phyloP scores from a whole-genome alignment of 2,888 invertebrate species.

The Cistogaster globosa region DNA sequence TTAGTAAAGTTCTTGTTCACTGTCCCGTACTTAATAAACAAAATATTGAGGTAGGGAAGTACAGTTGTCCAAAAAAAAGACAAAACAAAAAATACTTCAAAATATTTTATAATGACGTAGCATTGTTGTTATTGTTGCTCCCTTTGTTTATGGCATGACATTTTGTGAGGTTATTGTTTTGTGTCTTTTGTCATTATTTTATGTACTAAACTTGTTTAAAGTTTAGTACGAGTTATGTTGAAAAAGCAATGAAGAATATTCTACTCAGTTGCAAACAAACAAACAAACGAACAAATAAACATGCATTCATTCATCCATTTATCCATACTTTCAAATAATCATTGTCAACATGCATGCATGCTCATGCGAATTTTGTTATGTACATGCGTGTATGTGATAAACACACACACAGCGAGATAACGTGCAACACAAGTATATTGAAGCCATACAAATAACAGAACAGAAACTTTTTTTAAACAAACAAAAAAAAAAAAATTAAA shows the following conservation, averaged over 20 bases:
- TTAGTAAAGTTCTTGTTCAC: background rate
- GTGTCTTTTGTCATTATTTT: conserved; percentile 18
- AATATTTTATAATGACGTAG: conserved; percentile 14
- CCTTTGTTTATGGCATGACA: conserved; percentile 43
- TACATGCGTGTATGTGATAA: background rate
- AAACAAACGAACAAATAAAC: conserved; percentile 29
- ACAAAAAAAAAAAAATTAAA: conserved; percentile 44
- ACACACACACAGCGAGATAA: conserved; percentile 6
- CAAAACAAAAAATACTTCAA: conserved; percentile 12
- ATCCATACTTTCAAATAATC: conserved; percentile 51
- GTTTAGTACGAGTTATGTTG: conserved; percentile 30
- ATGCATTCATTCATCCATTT: conserved; percentile 39
- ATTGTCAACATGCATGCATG: conserved; percentile 58
- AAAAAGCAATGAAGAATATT: background rate
- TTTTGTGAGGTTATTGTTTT: conserved; percentile 32
- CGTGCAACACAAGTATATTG: conserved; percentile 37
- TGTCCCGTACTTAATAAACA: conserved; percentile 51
- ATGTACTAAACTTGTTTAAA: conserved; percentile 18
- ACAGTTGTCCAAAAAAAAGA: conserved; percentile 56
- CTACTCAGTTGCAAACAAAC: conserved; percentile 21
- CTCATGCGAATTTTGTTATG: conserved; percentile 47
- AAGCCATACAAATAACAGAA: conserved; percentile 70
- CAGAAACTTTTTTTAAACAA: conserved; percentile 39
- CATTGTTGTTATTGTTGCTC: conserved; percentile 22
- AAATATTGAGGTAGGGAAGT: conserved; percentile 68